Base-by-base conservation (phyloP, 2,888 invertebrate genomes). In the Cerceris ruficornis region DNA sequence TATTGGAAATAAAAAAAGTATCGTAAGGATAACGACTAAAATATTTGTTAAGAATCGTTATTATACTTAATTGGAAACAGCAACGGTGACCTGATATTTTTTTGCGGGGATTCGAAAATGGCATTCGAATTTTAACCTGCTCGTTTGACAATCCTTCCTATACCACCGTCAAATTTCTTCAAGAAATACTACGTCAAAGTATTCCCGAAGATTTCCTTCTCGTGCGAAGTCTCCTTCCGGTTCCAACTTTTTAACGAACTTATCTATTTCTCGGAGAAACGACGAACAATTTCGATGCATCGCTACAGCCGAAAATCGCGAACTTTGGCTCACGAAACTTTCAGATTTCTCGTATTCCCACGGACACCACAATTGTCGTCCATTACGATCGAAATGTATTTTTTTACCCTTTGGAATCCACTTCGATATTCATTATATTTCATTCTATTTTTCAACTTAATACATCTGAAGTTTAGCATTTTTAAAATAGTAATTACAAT, bases 241-340 rank as follows among this genome's bases (percentile, higher is more conserved):
- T 13, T 39, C 49, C 64, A 82, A 79, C 75, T 82, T 81, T 69
- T 50, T 79, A 81, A 82, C 79, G 76, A 82, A 82, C 76, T 81
- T 69, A 72, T 58, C 7, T 69, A 28, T 28, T 55, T 69, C 8
- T 11, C 60, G 65, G 65, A 54, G 80, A 46, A 71, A 58, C 67
- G 76, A 59, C 67, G 67, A 28, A 13, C 15, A 39, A 11, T 52
- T 58, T 14, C 49, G 58, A 9, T 54, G 61, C 67, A 57, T 67
- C 65, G 65, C 46, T 67, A 46, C 61, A 65, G 15, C 42, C 70
- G 72, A 71, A 75, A 71, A 75, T 80, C 75, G 65, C 7, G 68
- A 28, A 74, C 73, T 74, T 70, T 80, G 39, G 50, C 52, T 60
- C 55, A 41, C 13, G 0, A 41, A 54, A 72, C 52, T 75, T 69